phyloP scores from a whole-genome alignment of 2,888 invertebrate species.

The Meiosimyza decipiens region DNA sequence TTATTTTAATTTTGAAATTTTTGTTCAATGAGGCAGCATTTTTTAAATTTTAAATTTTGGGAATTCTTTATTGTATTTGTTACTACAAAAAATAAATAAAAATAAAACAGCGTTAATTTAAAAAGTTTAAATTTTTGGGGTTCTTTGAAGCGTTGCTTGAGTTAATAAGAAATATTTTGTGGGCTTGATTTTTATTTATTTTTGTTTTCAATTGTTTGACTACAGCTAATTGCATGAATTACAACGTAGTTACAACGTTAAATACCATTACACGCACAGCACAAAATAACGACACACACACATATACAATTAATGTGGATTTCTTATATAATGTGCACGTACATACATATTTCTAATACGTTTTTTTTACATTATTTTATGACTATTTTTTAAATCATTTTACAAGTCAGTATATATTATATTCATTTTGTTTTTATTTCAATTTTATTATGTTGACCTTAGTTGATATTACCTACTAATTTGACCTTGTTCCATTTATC shows the following conservation, averaged over 20 bases:
- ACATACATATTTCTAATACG: not conserved
- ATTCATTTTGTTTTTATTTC: not conserved
- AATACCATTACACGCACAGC: slow-evolving; percentile 28
- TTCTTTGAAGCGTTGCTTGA: slow-evolving; percentile 31
- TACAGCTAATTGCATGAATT: slow-evolving; percentile 10
- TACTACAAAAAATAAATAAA: not conserved
- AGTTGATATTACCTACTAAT: slow-evolving; percentile 6
- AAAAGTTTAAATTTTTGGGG: slow-evolving; percentile 33
- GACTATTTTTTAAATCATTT: not conserved
- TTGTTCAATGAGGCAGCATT: slow-evolving; percentile 37
- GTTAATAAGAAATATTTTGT: slow-evolving; percentile 41
- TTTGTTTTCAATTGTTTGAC: slow-evolving; percentile 26
- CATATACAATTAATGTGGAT: not conserved
- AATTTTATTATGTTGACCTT: slow-evolving; percentile 1
- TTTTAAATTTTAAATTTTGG: slow-evolving; percentile 38
- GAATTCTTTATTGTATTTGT: slow-evolving; percentile 37
- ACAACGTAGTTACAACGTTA: slow-evolving; percentile 29
- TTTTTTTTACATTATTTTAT: not conserved
- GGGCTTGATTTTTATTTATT: slow-evolving; percentile 39
- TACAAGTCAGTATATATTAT: not conserved
- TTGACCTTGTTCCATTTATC: slow-evolving; percentile 15
- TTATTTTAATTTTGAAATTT: slow-evolving; percentile 49
- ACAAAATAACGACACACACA: slow-evolving; percentile 22
- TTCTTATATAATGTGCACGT: no score
- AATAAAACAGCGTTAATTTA: not conserved